These are phyloP conservation scores for Carduelis carduelis DNA, from an alignment of 2,797 vertebrate genomes.

Conservation along the genomic window DNA sequence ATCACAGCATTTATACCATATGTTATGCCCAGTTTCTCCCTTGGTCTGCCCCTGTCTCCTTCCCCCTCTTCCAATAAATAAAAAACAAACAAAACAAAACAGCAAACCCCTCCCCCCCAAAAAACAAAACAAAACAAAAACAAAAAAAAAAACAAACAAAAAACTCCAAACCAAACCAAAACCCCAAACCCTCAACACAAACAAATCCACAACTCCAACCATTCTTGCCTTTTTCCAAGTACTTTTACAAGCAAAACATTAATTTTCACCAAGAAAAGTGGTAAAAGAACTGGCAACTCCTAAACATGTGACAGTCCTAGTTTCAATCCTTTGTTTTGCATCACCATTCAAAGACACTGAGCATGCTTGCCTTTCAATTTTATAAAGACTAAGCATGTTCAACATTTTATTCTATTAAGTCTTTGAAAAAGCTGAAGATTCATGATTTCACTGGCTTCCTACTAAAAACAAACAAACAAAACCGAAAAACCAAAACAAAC, in stretches of 20 bases:
- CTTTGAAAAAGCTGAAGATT: not conserved
- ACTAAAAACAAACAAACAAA: not conserved
- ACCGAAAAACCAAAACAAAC: too few species aligned
- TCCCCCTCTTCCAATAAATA: fast-evolving
- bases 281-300: not conserved
- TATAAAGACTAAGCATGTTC: not conserved
- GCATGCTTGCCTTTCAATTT: not conserved
- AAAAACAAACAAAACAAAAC: not conserved
- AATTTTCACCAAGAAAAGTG: not conserved
- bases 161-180: not conserved
- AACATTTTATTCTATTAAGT: not conserved
- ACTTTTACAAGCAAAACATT: not conserved
- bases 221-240: not conserved
- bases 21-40: not conserved
- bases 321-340: not conserved
- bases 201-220: not conserved
- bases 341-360: not conserved
- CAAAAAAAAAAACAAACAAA: not conserved
- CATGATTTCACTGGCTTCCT: not conserved
- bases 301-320: not conserved
- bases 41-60: not conserved
- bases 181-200: fast-evolving
- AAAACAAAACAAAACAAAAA: not conserved
- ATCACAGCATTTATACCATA: not conserved
- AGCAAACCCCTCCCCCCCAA: not conserved